Evolutionary conservation across 2,797 vertebrate genomes (phyloP), one percentile per base, ranked within the genome.

Genomic region (Carapus acus): DNA sequence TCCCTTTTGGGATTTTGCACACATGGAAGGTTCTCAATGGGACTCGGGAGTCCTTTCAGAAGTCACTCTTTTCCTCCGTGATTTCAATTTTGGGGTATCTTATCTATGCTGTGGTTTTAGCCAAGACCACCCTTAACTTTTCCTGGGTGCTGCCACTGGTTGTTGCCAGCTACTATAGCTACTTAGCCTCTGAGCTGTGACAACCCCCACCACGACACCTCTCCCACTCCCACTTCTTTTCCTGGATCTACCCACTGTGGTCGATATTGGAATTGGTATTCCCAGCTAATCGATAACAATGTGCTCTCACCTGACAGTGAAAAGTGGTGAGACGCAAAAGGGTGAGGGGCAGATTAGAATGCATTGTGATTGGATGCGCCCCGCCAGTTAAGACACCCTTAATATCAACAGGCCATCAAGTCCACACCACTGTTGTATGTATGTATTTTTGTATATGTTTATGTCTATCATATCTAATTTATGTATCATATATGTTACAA

Each of bases 1-100:
- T 77, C 73, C 85, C 75, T 77, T 79, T 54, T 52, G 71, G 79
- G 83, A 82, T 87, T 87, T 87, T 82, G 68, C 87, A 87, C 87
- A 87, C 85, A 84, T 86, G 82, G 80, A 66, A 72, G 79, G 77
- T 27, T 84, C 79, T 87, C 74, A 87, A 89, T 88, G 54, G 83
- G 71, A 17, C 64, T 75, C 54, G 9, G 39, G 74, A 73, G 57
- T 58, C 78, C 69, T 85, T 86, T 83, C 74, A 82, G 66, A 50
- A 62, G 57, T 53, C 59, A 40, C 69, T 69, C 40, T 54, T 62
- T 43, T 68, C 58, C 60, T 63, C 40, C 41, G 43, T 46, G 48
- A 4, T 53, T 27, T 2, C 19, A 19, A 41, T 42, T 59, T 38
- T 13, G 1, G 6, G 12, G 16, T 19, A 7, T 16, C 4, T 27